These are phyloP conservation scores for Forbesichthys agassizii DNA, from an alignment of 2,113 vertebrate species.

Conservation along the genomic window DNA sequence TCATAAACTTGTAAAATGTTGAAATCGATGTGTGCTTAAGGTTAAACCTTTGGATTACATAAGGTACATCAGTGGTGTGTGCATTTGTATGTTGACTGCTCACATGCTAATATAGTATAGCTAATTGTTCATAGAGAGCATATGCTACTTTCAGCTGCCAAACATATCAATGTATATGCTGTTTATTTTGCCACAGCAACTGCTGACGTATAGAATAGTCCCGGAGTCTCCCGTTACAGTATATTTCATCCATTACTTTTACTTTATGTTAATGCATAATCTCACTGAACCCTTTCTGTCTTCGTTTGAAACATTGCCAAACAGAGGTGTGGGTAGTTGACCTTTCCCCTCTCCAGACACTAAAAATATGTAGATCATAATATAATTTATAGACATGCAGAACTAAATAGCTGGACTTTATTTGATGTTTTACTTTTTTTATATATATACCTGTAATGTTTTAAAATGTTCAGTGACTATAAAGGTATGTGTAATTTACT, in stretches of 20 bases:
- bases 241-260: conserved; percentile 19
- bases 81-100: not conserved
- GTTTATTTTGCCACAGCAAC: conserved; percentile 29
- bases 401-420: conserved; percentile 32
- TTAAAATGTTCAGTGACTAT: conserved; percentile 43
- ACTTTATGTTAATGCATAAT: conserved; percentile 19
- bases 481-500: conserved; percentile 20
- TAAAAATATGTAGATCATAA: conserved; percentile 26
- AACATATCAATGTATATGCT: conserved; percentile 23
- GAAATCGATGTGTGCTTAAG: conserved; percentile 1
- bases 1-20: conserved; percentile 9
- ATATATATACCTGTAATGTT: conserved; percentile 14
- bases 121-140: conserved; percentile 17
- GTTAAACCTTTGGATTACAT: not conserved
- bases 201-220: not conserved
- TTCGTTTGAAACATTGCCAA: conserved; percentile 62
- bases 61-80: conserved; percentile 1
- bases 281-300: conserved; percentile 32
- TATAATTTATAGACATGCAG: conserved; percentile 32
- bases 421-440: conserved; percentile 46
- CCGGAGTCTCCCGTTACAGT: conserved; percentile 33
- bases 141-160: conserved; percentile 7
- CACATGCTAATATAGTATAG: not conserved
- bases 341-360: conserved; percentile 18
- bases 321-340: conserved; percentile 30